Base-by-base conservation (phyloP, 2,113 vertebrate genomes). In the Apaloderma vittatum region DNA sequence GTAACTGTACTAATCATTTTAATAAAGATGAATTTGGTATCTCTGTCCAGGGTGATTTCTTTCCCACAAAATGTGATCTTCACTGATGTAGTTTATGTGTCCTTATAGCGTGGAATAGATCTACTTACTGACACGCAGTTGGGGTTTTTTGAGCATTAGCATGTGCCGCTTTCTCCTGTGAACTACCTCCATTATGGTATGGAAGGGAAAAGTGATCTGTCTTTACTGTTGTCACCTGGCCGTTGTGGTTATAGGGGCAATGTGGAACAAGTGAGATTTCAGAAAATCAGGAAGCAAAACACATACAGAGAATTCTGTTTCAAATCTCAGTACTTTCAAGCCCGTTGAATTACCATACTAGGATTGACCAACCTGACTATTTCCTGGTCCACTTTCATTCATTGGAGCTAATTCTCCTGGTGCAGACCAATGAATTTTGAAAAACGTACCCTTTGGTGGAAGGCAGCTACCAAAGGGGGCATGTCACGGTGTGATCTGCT, bases 281-380 rank as follows among this genome's bases (percentile, higher is more conserved):
- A 52, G 34, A 34, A 68, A 46, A 67, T 27, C 32, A 48, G 54
- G 43, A 74, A 61, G 13, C 40, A 36, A 73, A 82, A 74, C 34
- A 51, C 16, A 12, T 30, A 32, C 12, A 30, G 15, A 88, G 66
- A 78, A 78, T 67, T 37, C 20, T 51, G 3, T 78, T 72, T 91
- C 26, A 61, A 16, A 72, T 51, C 15, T 78, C 48, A 12, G 16
- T 46, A 34, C 72, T 72, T 66, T 82, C 54, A 73, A 57, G 48
- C 27, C 32, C 65, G 14, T 67, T 3, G 0, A 45, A 65, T 61
- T 48, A 51, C 19, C 0, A 0, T 22, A 6, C 54, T 37, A 61
- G 30, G 22, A 20, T 34, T 68, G 40, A 51, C 12, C 23, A 34
- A 17, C 20, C 48, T 55, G 43, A 63, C 22, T 30, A 24, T 58